These are phyloP conservation scores for Macrosiphum euphorbiae DNA, from an alignment of 2,888 invertebrate species.

Conservation along the genomic window DNA sequence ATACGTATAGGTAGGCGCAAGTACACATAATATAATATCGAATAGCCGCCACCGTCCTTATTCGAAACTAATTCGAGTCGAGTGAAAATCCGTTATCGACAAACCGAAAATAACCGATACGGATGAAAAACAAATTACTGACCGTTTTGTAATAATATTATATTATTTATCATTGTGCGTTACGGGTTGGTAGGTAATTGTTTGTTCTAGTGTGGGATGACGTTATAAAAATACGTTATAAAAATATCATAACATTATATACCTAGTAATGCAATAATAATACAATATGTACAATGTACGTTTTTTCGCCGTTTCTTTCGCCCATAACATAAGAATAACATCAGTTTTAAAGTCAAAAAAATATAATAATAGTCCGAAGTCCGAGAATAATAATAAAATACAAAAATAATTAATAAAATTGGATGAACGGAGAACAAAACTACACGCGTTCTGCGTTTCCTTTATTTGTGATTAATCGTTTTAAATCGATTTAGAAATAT, in stretches of 20 bases:
- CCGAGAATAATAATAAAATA: not conserved
- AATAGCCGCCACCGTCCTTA: not conserved
- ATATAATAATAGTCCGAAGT: not conserved
- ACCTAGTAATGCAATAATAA: not conserved
- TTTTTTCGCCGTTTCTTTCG: not conserved
- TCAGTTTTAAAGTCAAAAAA: not conserved
- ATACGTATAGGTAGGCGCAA: not conserved
- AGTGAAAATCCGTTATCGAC: slow-evolving; percentile 1
- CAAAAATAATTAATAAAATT: too few species aligned
- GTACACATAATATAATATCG: not conserved
- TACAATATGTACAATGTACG: not conserved
- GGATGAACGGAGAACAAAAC: not conserved
- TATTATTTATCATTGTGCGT: not conserved
- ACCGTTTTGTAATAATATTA: not conserved
- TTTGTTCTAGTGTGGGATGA: slow-evolving; percentile 2
- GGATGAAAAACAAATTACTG: slow-evolving; percentile 9
- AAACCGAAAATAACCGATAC: not conserved
- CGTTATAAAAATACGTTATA: not conserved
- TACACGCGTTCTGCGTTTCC: not conserved
- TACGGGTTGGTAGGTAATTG: slow-evolving; percentile 9
- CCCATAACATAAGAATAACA: not conserved
- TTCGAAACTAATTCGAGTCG: not conserved
- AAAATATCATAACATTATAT: not conserved
- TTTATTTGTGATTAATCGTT: not conserved
- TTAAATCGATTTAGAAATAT: not conserved